Percentiles rank a stretch among this genome's conserved stretches.
Evolutionary conservation across 2,797 vertebrate genomes (phyloP).

Genomic region (Lophura swinhoii): DNA sequence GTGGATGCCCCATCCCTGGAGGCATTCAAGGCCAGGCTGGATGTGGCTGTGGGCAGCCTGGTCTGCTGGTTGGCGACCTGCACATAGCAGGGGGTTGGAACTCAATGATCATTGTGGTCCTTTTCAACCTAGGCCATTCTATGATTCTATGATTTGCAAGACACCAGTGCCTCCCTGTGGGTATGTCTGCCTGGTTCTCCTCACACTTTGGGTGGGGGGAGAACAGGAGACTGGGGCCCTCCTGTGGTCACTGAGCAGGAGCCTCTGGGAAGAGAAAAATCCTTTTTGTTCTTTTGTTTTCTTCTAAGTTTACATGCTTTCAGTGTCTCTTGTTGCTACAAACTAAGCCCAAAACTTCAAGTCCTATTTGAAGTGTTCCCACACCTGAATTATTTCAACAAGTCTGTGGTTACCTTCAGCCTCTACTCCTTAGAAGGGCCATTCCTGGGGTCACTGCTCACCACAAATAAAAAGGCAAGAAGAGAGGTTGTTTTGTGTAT

Average conservation of each 20-base stretch:
- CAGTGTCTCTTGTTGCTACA: background rate
- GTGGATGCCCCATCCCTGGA: too few species aligned
- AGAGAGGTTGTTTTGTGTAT: background rate
- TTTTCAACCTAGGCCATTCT: too few species aligned
- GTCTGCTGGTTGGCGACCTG: too few species aligned
- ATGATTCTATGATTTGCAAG: background rate
- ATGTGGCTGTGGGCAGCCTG: too few species aligned
- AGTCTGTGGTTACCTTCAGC: background rate
- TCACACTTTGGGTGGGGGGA: accelerated
- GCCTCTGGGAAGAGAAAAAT: accelerated
- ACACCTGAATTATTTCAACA: background rate
- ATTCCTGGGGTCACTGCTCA: accelerated
- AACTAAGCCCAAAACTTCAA: background rate
- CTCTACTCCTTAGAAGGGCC: background rate
- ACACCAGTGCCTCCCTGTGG: background rate
- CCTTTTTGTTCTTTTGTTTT: accelerated
- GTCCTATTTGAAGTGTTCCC: background rate
- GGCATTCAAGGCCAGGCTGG: too few species aligned
- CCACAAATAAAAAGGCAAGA: background rate
- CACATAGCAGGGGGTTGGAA: too few species aligned
- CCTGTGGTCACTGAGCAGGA: background rate
- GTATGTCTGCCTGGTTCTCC: accelerated
- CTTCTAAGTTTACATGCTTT: background rate
- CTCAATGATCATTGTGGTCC: too few species aligned
- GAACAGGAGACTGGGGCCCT: background rate